A percentile compares a stretch with the other conserved stretches of the same genome.
Conservation (phyloP, 2,888 invertebrate species). For the Pyrochroa serraticornis region DNA sequence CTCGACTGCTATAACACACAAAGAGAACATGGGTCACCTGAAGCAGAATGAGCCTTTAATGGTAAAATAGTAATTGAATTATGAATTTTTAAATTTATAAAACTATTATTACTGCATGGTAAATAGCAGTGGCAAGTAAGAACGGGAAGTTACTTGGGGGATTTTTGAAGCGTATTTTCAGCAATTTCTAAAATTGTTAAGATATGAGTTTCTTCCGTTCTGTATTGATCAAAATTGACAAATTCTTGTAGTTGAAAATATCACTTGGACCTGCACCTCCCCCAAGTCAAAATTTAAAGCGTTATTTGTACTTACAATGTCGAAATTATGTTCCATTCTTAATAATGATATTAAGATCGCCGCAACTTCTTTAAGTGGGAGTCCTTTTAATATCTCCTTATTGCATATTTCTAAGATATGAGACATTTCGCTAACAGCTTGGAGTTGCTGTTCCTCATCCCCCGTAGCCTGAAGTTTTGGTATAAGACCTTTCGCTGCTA, state of each 20-base stretch:
- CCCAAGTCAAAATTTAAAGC: too few species aligned
- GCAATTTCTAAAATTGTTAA: too few species aligned
- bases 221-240: too few species aligned
- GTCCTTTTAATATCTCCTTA: slow-evolving; percentile 95
- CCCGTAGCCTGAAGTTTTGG: slow-evolving; percentile 91
- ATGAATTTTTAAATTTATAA: too few species aligned
- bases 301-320: slow-evolving; percentile 75
- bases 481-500: slow-evolving; percentile 91
- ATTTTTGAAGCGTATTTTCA: too few species aligned
- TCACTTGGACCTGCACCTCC: too few species aligned
- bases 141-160: too few species aligned
- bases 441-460: slow-evolving; percentile 94
- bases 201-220: too few species aligned
- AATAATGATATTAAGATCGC: slow-evolving; percentile 91
- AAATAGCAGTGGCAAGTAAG: too few species aligned
- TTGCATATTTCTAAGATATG: slow-evolving; percentile 99
- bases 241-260: too few species aligned
- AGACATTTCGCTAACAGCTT: slow-evolving; percentile 98
- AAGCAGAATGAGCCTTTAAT: neutral
- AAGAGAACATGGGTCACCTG: neutral
- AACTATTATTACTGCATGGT: too few species aligned
- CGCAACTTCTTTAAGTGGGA: slow-evolving; percentile 97
- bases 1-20: neutral
- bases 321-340: slow-evolving; percentile 98
- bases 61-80: too few species aligned